A percentile compares a stretch with the other conserved stretches of the same genome.
Conservation (phyloP, 2,888 invertebrate species). For the Cyclophora albipunctata region DNA sequence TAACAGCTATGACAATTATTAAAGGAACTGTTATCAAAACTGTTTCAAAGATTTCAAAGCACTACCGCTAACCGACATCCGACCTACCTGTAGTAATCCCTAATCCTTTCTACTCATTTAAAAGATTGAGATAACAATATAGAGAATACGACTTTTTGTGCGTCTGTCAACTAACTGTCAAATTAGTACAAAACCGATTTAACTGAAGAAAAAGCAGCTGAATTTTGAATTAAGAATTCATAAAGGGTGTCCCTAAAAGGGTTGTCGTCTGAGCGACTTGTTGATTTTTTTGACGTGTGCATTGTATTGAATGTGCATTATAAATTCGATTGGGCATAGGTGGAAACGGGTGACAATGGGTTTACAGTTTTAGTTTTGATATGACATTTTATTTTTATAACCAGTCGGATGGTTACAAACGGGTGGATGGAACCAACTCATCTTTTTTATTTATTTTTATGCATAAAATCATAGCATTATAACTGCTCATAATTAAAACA, state of each 20-base stretch:
- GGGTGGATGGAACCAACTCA: too few species aligned
- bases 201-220: conserved; percentile 48
- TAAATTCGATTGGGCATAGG: conserved; percentile 35
- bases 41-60: too few species aligned
- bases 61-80: too few species aligned
- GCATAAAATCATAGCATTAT: too few species aligned
- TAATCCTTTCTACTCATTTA: conserved; percentile 17
- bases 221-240: conserved; percentile 52
- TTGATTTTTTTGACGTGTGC: conserved; percentile 55
- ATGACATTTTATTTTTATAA: not conserved
- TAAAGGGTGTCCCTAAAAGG: conserved; percentile 38
- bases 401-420: too few species aligned
- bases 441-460: too few species aligned
- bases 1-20: too few species aligned
- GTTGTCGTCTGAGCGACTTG: conserved; percentile 40
- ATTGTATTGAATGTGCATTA: conserved; percentile 48
- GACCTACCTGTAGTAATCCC: too few species aligned
- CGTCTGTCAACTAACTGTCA: conserved; percentile 61
- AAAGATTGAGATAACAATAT: conserved; percentile 45
- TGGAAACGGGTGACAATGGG: conserved; percentile 27
- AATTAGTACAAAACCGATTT: conserved; percentile 57
- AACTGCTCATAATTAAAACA: too few species aligned
- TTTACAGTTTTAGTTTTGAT: conserved; percentile 21
- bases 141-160: conserved; percentile 31
- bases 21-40: too few species aligned